Percentiles rank a stretch among this genome's conserved stretches.
Evolutionary conservation across 2,797 vertebrate genomes (phyloP).

Genomic region (Trichosurus vulpecula): DNA sequence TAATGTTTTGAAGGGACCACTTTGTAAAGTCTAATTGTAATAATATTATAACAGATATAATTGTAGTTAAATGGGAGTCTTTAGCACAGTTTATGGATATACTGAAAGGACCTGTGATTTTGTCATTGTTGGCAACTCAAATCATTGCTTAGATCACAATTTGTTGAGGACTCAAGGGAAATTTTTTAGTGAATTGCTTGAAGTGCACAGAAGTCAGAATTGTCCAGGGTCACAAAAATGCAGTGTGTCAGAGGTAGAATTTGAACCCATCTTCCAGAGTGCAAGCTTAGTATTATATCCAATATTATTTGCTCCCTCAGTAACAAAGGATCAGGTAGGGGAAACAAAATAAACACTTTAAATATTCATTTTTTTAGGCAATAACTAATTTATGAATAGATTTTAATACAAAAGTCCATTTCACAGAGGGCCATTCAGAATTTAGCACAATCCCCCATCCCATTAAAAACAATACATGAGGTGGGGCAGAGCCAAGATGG

Average conservation of each 20-base stretch:
- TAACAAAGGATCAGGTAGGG: background rate
- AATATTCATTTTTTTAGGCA: background rate
- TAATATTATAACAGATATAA: too few species aligned
- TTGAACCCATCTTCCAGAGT: background rate
- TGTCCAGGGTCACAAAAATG: background rate
- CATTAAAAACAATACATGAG: background rate
- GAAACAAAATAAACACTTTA: background rate
- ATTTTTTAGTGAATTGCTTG: background rate
- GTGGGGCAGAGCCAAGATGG: too few species aligned
- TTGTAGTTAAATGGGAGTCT: background rate
- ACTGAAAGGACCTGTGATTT: background rate
- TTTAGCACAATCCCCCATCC: accelerated
- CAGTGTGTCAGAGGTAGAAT: background rate
- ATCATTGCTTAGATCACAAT: background rate
- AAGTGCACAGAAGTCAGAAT: background rate
- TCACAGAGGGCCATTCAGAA: background rate
- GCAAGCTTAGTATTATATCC: background rate
- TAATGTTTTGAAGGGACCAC: background rate
- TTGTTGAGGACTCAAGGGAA: background rate
- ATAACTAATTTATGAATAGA: background rate
- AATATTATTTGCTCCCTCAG: background rate
- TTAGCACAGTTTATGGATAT: background rate
- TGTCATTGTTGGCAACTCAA: background rate
- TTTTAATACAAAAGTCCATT: background rate
- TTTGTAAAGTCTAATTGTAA: background rate